Evolutionary conservation across 2,888 invertebrate species (phyloP).

Genomic region (Thymelicus sylvestris): DNA sequence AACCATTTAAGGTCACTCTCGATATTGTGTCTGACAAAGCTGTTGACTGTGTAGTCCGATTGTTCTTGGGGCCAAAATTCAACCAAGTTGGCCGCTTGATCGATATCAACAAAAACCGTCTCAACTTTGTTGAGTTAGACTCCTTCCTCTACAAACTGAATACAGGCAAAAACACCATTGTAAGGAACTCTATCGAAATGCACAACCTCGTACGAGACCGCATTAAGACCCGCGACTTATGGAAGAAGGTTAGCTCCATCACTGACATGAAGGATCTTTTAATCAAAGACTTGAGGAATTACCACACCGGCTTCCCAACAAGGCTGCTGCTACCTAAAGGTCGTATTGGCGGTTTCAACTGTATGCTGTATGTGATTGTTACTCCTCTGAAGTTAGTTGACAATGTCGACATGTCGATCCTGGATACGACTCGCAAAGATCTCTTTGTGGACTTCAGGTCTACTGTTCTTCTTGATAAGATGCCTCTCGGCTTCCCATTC

Average conservation of each 20-base stretch:
- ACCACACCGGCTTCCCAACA: slow-evolving; percentile 88
- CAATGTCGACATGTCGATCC: slow-evolving; percentile 61
- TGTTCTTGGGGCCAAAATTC: slow-evolving; percentile 89
- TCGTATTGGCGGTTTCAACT: slow-evolving; percentile 86
- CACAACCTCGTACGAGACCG: slow-evolving; percentile 87
- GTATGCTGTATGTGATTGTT: slow-evolving; percentile 86
- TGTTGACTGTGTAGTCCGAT: slow-evolving; percentile 86
- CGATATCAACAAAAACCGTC: slow-evolving; percentile 83
- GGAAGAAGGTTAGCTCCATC: slow-evolving; percentile 85
- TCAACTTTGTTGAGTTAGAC: slow-evolving; percentile 87
- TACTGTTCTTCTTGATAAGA: slow-evolving; percentile 82
- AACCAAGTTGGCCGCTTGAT: slow-evolving; percentile 83
- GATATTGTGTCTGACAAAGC: slow-evolving; percentile 84
- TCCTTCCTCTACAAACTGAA: slow-evolving; percentile 85
- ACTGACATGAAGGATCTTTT: slow-evolving; percentile 63
- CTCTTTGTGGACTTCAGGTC: slow-evolving; percentile 65
- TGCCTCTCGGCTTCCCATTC: slow-evolving; percentile 89
- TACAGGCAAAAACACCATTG: slow-evolving; percentile 87
- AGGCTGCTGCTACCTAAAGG: slow-evolving; percentile 90
- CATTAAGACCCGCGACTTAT: slow-evolving; percentile 86
- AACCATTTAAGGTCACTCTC: slow-evolving; percentile 85
- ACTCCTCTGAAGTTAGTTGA: slow-evolving; percentile 78
- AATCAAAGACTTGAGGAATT: slow-evolving; percentile 67
- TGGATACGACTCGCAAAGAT: slow-evolving; percentile 76
- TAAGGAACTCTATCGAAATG: slow-evolving; percentile 86